Evolutionary conservation across 2,113 vertebrate genomes (phyloP).

Genomic region (Sciurus niger): DNA sequence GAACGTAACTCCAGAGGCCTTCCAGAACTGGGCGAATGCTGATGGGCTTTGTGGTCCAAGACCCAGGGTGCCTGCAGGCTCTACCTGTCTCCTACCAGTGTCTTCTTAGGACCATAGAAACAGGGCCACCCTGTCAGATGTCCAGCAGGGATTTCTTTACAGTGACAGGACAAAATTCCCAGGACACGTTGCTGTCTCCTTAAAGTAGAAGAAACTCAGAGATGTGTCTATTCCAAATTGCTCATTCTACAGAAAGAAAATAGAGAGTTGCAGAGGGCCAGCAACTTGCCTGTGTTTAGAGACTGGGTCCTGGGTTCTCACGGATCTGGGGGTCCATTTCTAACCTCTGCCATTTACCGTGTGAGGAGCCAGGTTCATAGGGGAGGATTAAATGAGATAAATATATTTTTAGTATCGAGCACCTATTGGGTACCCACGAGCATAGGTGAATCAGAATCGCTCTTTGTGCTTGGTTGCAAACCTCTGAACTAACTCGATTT

Average conservation of each 20-base stretch:
- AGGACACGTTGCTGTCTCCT: neutral
- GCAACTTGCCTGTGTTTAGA: neutral
- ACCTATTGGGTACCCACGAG: neutral
- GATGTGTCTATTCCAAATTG: neutral
- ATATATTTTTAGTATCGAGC: neutral
- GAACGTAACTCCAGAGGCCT: neutral
- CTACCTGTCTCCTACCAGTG: neutral
- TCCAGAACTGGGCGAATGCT: neutral
- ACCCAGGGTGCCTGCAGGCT: neutral
- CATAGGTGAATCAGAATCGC: neutral
- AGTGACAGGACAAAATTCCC: neutral
- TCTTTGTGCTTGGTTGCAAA: neutral
- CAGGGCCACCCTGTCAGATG: neutral
- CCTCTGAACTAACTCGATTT: neutral
- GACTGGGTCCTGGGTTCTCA: neutral
- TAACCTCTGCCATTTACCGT: neutral
- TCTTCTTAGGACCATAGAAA: neutral
- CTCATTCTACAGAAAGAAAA: neutral
- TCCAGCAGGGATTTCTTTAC: neutral
- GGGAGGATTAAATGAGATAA: neutral
- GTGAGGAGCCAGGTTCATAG: neutral
- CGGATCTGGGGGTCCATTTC: neutral
- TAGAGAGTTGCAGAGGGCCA: neutral
- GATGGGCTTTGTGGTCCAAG: neutral
- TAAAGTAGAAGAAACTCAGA: conserved; percentile 5